Evolutionary conservation across 2,888 invertebrate genomes (phyloP), one percentile per base, ranked within the genome.

Genomic region (Papilio demoleus): DNA sequence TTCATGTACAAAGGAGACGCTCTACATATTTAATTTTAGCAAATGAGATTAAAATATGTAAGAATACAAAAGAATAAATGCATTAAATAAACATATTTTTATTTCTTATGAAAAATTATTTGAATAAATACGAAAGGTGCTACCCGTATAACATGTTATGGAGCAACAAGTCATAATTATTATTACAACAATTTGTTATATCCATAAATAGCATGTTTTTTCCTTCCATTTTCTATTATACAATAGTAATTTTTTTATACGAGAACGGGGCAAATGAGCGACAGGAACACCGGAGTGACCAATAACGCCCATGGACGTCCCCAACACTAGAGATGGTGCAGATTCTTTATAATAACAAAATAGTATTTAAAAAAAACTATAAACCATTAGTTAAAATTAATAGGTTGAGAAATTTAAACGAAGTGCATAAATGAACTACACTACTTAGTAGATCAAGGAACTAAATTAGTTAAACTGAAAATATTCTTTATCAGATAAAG

Each of bases 11-110:
- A 68, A 67, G 56, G 64, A 68, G 58, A 38, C 47, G 40, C 59
- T 68, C 50, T 47, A 59, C 68, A 64, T 68, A 68, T 59, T 68
- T 64, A 64, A 68, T 64, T 59, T 58, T 64, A 64, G 68, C 68
- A 68, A 68, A 68, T 60, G 68, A 68, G 59, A 68, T 68, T 64
- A 60, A 68, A 68, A 64, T 64, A 64, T 68, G 62, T 68, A 59
- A 11, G 38, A 14, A 40, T 27, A 68, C 63, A 68, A 68, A 64
- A 63, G 45, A 63, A 68, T 63, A 63, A 64, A 50, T 59, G 58
- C 59, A 50, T 38, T 19, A 45, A 40, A 58, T 58, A 63, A 59
- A 47, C 47, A 65, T 65, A 65, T 59, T 59, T 65, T 59, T 58
- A 58, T 47, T 62, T 62, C 34, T 45, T 45, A 19, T 50, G 0